Evolutionary conservation across 2,888 invertebrate genomes (phyloP).

Genomic region (Tipula lateralis): DNA sequence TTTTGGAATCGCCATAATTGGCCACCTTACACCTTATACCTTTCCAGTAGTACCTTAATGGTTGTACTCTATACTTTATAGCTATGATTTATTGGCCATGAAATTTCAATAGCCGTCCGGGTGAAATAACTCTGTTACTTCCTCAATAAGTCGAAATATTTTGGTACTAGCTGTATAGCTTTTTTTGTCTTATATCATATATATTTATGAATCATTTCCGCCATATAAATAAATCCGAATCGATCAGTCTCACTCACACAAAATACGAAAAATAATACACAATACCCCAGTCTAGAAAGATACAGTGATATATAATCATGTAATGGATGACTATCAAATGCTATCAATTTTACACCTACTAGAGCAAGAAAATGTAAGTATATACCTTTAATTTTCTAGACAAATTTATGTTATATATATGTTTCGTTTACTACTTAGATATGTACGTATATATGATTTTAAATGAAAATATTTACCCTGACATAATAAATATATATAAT

Average conservation of each 20-base stretch:
- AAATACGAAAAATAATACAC: background rate
- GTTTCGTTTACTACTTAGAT: background rate
- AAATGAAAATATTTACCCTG: conserved; percentile 24
- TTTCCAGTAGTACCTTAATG: too few relatives aligned
- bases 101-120: too few relatives aligned
- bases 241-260: background rate
- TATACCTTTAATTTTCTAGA: conserved; percentile 9
- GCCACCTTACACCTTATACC: too few relatives aligned
- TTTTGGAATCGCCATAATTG: too few relatives aligned
- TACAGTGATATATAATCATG: background rate
- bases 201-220: background rate
- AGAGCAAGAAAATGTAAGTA: conserved; percentile 24
- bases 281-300: background rate
- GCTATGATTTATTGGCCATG: too few relatives aligned
- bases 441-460: background rate
- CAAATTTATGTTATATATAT: background rate
- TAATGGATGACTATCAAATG: conserved; percentile 15
- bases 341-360: conserved; percentile 24
- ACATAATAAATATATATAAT: conserved; percentile 13
- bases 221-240: background rate
- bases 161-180: too few relatives aligned
- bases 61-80: too few relatives aligned
- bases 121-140: too few relatives aligned
- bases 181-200: too few relatives aligned
- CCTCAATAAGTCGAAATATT: too few relatives aligned